Evolutionary conservation across 1,140 invertebrate genomes (phyloP).

Genomic region (Pentalonia nigronervosa): DNA sequence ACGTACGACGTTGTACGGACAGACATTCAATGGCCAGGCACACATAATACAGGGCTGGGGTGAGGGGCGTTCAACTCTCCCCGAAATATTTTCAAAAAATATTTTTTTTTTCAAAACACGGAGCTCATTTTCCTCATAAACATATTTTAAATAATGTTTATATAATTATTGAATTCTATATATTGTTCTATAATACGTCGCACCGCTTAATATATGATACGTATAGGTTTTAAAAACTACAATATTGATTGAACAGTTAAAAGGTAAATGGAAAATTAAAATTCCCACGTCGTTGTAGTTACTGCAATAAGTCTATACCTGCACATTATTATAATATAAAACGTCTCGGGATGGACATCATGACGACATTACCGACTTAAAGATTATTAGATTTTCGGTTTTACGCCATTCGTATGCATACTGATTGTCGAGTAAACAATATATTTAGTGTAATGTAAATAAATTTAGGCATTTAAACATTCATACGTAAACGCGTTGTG

Average conservation of each 20-base stretch:
- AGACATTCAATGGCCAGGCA: no score
- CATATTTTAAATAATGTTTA: not conserved
- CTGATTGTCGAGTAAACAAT: not conserved
- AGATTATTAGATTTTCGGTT: not conserved
- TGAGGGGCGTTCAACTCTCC: no score
- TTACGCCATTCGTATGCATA: not conserved
- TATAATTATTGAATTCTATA: no score
- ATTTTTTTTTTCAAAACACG: no score
- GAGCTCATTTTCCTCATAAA: not conserved
- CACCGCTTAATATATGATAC: no score
- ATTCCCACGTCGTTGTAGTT: not conserved
- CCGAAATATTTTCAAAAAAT: no score
- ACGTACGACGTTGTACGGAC: no score
- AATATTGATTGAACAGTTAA: no score
- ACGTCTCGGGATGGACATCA: not conserved
- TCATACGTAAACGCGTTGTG: not conserved
- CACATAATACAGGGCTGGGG: no score
- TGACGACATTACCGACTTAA: not conserved
- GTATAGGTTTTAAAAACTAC: no score
- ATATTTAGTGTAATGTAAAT: not conserved
- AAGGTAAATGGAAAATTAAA: not conserved
- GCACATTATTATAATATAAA: not conserved
- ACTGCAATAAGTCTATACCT: not conserved
- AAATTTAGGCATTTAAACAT: no score
- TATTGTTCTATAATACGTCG: no score